Evolutionary conservation across 2,797 vertebrate genomes (phyloP).

Genomic region (Neoniphon sammara): DNA sequence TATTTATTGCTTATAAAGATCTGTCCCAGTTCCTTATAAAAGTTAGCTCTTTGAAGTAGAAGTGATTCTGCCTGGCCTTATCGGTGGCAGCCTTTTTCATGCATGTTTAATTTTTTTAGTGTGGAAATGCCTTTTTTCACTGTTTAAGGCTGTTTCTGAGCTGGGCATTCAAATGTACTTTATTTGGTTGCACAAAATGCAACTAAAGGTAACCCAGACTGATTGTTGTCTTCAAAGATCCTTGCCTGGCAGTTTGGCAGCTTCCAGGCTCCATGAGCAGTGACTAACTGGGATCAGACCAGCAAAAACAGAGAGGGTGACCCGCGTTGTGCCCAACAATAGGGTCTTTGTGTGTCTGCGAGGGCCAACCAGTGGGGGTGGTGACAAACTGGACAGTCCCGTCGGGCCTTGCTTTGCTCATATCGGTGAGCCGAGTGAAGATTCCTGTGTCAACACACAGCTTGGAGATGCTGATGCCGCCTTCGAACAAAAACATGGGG

Average conservation of each 20-base stretch:
- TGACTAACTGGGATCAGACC: slow-evolving; percentile 77
- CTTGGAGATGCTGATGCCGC: neutral
- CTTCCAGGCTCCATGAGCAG: slow-evolving; percentile 58
- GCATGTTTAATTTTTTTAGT: no score
- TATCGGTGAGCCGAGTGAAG: slow-evolving; percentile 50
- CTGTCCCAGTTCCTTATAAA: no score
- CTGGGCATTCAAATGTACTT: no score
- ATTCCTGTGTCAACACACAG: slow-evolving; percentile 29
- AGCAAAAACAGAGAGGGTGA: slow-evolving; percentile 77
- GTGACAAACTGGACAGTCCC: slow-evolving; percentile 74
- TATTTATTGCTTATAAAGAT: no score
- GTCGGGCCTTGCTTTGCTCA: slow-evolving; percentile 47
- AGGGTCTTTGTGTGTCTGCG: slow-evolving; percentile 75
- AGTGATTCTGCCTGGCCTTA: no score
- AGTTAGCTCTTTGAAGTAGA: no score
- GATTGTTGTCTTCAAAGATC: slow-evolving; percentile 62
- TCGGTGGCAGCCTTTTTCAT: neutral
- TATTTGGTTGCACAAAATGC: neutral
- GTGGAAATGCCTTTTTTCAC: no score
- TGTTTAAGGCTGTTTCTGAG: no score
- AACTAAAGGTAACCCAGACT: slow-evolving; percentile 14
- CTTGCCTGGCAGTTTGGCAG: slow-evolving; percentile 53
- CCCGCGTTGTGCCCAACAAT: slow-evolving; percentile 83
- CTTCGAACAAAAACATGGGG: neutral
- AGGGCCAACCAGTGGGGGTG: slow-evolving; percentile 70